phyloP scores from a whole-genome alignment of 2,113 vertebrate species.

The Brachyhypopomus gauderio region DNA sequence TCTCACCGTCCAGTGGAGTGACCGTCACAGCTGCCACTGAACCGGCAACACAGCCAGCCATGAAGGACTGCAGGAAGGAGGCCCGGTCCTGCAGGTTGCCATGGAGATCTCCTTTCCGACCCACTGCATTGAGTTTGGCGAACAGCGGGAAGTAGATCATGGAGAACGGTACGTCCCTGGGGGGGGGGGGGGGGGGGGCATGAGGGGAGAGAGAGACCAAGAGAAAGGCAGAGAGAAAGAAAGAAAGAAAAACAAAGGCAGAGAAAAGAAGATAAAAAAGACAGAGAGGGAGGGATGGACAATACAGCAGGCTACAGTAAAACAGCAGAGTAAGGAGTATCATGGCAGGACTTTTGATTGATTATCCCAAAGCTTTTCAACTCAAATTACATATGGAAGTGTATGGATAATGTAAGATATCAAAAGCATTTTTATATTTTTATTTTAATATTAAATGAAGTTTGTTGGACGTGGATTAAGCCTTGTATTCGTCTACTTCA shows the following conservation, averaged over 20 bases:
- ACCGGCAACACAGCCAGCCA: conserved; percentile 72
- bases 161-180: conserved; percentile 81
- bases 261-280: not conserved
- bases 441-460: not conserved
- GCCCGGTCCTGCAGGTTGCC: conserved; percentile 60
- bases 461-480: no score
- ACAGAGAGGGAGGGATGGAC: not conserved
- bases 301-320: not conserved
- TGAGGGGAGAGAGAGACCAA: not conserved
- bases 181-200: not conserved
- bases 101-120: conserved; percentile 59
- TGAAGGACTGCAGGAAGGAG: conserved; percentile 79
- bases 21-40: conserved; percentile 80
- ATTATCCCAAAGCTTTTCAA: not conserved
- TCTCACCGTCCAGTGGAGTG: conserved; percentile 80
- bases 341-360: conserved; percentile 58
- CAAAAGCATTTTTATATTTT: not conserved
- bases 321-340: conserved; percentile 32
- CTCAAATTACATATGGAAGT: not conserved
- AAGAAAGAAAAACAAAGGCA: no score
- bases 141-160: conserved; percentile 86
- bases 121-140: conserved; percentile 78
- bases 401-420: not conserved
- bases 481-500: no score
- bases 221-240: not conserved